These are phyloP conservation scores for Thymelicus acteon DNA, from an alignment of 2,888 invertebrate species.

Conservation along the genomic window DNA sequence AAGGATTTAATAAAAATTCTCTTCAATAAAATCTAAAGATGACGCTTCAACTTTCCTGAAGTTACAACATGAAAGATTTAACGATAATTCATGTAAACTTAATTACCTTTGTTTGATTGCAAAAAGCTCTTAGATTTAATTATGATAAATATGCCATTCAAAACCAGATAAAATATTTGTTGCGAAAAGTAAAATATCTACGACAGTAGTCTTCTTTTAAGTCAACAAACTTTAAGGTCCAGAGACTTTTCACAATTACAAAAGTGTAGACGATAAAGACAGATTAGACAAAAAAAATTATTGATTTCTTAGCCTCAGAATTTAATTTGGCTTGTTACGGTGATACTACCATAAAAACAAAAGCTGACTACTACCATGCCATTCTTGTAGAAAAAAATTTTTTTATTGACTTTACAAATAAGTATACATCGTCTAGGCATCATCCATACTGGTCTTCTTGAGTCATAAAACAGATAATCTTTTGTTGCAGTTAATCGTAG, in stretches of 20 bases:
- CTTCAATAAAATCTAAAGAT: too few species aligned
- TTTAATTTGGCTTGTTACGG: too few species aligned
- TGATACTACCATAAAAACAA: too few species aligned
- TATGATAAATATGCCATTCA: not conserved
- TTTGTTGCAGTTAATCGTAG: conserved; percentile 69
- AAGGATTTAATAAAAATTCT: too few species aligned
- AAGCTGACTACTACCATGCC: too few species aligned
- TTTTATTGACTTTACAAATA: not conserved
- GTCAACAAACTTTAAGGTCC: not conserved
- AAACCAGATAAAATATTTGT: not conserved
- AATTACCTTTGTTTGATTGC: conserved; percentile 4
- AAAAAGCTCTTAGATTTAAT: not conserved
- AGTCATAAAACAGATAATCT: not conserved
- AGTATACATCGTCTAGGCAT: not conserved
- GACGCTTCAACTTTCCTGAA: too few species aligned
- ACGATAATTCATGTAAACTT: not conserved
- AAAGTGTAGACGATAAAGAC: too few species aligned
- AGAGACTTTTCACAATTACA: too few species aligned
- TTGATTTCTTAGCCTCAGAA: too few species aligned
- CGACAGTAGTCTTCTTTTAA: not conserved
- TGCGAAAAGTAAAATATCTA: not conserved
- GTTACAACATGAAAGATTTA: not conserved
- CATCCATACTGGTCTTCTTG: not conserved
- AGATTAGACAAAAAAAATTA: too few species aligned
- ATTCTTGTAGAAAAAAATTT: not conserved